Evolutionary conservation across 2,888 invertebrate genomes (phyloP).

Genomic region (Nycteola revayana): DNA sequence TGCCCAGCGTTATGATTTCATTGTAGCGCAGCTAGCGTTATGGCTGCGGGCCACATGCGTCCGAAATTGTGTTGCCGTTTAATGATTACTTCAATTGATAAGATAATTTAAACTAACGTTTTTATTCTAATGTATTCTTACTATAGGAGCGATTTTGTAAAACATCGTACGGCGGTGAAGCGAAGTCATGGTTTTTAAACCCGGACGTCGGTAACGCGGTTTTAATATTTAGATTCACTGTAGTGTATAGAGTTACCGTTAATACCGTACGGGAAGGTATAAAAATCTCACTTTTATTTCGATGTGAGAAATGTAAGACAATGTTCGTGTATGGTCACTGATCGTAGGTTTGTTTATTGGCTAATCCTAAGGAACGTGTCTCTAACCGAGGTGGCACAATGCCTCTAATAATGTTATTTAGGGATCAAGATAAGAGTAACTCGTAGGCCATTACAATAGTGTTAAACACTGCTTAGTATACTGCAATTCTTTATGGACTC

Average conservation of each 20-base stretch:
- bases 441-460: slow-evolving; percentile 17
- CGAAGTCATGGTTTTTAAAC: slow-evolving; percentile 59
- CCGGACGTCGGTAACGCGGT: slow-evolving; percentile 59
- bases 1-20: slow-evolving; percentile 65
- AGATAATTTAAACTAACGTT: slow-evolving; percentile 26
- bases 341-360: slow-evolving; percentile 14
- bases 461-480: slow-evolving; percentile 19
- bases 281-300: slow-evolving; percentile 75
- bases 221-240: slow-evolving; percentile 65
- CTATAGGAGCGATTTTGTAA: slow-evolving; percentile 46
- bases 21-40: slow-evolving; percentile 41
- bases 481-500: slow-evolving; percentile 4
- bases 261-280: slow-evolving; percentile 50
- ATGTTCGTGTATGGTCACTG: slow-evolving; percentile 18
- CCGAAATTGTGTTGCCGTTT: slow-evolving; percentile 27
- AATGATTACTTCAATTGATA: slow-evolving; percentile 34
- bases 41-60: slow-evolving; percentile 37
- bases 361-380: slow-evolving; percentile 35
- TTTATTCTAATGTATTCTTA: slow-evolving; percentile 37
- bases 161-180: slow-evolving; percentile 40
- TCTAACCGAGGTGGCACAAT: slow-evolving; percentile 18
- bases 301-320: slow-evolving; percentile 41
- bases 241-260: slow-evolving; percentile 66
- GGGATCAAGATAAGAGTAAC: slow-evolving; percentile 17
- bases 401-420: slow-evolving; percentile 27